phyloP scores from a whole-genome alignment of 2,797 vertebrate genomes.

The Neopelma chrysocephalum region DNA sequence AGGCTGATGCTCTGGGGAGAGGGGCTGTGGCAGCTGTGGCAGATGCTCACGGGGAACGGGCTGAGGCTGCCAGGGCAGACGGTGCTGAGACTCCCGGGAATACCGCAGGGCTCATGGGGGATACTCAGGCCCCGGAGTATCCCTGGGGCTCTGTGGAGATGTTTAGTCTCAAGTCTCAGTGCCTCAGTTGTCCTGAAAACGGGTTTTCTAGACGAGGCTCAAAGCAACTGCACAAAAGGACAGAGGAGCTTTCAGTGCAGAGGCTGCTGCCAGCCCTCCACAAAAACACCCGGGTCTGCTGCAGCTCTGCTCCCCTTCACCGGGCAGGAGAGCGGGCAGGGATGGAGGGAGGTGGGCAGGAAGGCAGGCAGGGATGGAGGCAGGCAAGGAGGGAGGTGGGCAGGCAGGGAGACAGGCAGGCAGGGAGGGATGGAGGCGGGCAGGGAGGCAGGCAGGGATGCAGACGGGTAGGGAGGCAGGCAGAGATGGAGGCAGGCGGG shows the following conservation, averaged over 20 bases:
- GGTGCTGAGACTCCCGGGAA: background rate
- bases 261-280: background rate
- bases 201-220: background rate
- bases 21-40: background rate
- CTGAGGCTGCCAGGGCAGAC: background rate
- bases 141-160: background rate
- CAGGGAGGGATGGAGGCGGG: background rate
- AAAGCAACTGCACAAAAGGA: background rate
- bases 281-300: fast-evolving
- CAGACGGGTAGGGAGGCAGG: background rate
- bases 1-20: background rate
- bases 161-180: background rate
- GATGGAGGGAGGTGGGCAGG: background rate
- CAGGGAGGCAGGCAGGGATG: background rate
- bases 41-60: background rate
- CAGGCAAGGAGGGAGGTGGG: background rate
- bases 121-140: background rate
- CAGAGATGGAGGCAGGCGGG: too few species aligned
- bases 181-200: background rate
- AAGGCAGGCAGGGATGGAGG: background rate
- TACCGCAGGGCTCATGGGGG: fast-evolving
- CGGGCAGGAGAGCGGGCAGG: background rate
- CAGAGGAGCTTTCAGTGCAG: background rate
- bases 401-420: background rate
- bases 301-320: background rate